Base-by-base conservation (phyloP, 2,888 invertebrate species). In the Ornithoptera alexandrae region DNA sequence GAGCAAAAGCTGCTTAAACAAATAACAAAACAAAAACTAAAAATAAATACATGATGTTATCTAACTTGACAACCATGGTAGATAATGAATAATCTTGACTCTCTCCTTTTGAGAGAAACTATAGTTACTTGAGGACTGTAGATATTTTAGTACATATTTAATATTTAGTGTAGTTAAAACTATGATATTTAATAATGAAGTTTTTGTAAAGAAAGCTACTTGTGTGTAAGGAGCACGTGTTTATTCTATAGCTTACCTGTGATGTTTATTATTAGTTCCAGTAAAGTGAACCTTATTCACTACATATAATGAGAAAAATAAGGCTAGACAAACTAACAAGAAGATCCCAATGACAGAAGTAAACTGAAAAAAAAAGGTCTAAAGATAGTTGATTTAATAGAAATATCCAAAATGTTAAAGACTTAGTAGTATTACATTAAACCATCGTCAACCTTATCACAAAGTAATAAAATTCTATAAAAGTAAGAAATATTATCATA, bases 331-430 rank as follows among this genome's bases (percentile, higher is more conserved):
- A 22, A 67, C 18, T 36, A 67, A n/a, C 24, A 67, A 22, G 18
- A 20, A 62, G 18, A 67, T 39, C 62, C 62, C 60, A 62, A 62
- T 57, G n/a, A 62, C 15, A 67, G 62, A 62, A 42, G 62, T 24
- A 46, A 56, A 57, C 67, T 67, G 67, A 62, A 67, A 67, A 67
- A 67, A 62, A 67, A 62, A 53, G 50, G 1, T 53, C 30, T 6
- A 10, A 53, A 2, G 30, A 12, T 18, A 7, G 4, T 24, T 46
- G 30, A 20, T 12, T 20, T 12, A 46, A 22, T 3, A 62, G 4
- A 62, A 17, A 62, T 7, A 39, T 58, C 18, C n/a, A 42, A 30
- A 30, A 30, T 18, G 8, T 39, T n/a, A 46, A 15, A 46, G 12
- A 3, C 15, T 2, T 50, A 18, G 17, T 50, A 50, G 15, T 17